Percentiles rank a stretch among this genome's conserved stretches.
Evolutionary conservation across 2,888 invertebrate genomes (phyloP).

Genomic region (Syrphus vitripennis): DNA sequence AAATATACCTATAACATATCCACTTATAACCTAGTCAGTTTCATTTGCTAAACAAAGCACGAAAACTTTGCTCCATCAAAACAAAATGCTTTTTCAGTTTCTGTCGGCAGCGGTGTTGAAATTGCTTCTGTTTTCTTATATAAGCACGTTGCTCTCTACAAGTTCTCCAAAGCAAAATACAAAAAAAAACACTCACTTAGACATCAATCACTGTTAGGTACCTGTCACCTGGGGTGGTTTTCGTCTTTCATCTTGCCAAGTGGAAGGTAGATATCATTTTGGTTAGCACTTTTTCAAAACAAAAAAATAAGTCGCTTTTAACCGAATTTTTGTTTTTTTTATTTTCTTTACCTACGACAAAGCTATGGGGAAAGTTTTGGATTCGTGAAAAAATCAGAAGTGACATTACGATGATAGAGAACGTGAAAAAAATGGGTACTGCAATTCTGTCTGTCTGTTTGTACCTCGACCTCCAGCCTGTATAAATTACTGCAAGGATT

Average conservation of each 20-base stretch:
- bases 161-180: background rate
- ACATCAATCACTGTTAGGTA: conserved; percentile 62
- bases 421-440: too few relatives aligned
- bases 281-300: background rate
- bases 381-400: too few relatives aligned
- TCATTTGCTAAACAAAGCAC: conserved; percentile 31
- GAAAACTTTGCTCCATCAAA: conserved; percentile 32
- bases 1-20: background rate
- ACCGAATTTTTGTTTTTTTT: background rate
- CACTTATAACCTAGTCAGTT: background rate
- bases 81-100: conserved; percentile 31
- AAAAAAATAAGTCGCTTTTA: background rate
- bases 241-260: conserved; percentile 25
- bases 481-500: too few relatives aligned
- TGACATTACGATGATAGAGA: too few relatives aligned
- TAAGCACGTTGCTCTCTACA: background rate
- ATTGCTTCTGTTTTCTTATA: conserved; percentile 29
- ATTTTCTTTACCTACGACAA: background rate
- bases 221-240: conserved; percentile 38
- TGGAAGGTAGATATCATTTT: conserved; percentile 24
- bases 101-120: conserved; percentile 3
- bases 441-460: too few relatives aligned
- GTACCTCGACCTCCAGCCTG: too few relatives aligned
- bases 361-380: too few relatives aligned
- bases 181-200: conserved; percentile 17